Evolutionary conservation across 2,888 invertebrate species (phyloP).

Genomic region (Mellilla xanthometata): DNA sequence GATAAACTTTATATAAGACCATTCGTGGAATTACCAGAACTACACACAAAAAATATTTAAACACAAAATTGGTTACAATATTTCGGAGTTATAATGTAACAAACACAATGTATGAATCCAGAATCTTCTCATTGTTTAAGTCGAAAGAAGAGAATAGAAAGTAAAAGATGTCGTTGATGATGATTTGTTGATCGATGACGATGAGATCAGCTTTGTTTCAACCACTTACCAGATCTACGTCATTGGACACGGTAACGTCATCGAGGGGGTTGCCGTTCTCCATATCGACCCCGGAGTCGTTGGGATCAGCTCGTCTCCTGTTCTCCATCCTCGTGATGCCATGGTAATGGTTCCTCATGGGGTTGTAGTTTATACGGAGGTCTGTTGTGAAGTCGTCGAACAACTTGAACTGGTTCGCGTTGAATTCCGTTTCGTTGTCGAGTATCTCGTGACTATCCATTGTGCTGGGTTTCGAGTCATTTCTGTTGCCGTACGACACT

Average conservation of each 20-base stretch:
- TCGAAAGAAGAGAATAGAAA: no score
- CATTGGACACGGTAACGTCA: slow-evolving; percentile 57
- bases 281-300: slow-evolving; percentile 76
- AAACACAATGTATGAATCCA: no score
- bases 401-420: slow-evolving; percentile 76
- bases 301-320: slow-evolving; percentile 57
- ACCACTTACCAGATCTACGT: slow-evolving; percentile 74
- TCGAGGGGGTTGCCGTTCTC: slow-evolving; percentile 73
- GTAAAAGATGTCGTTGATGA: no score
- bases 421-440: slow-evolving; percentile 75
- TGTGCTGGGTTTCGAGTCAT: slow-evolving; percentile 45
- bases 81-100: no score
- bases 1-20: no score
- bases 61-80: no score
- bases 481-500: slow-evolving; percentile 58
- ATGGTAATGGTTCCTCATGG: slow-evolving; percentile 59
- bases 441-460: slow-evolving; percentile 54
- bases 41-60: no score
- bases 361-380: slow-evolving; percentile 65
- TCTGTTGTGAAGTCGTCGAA: slow-evolving; percentile 77
- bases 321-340: slow-evolving; percentile 44
- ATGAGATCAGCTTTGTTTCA: slow-evolving; percentile 2
- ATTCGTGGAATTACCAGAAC: no score
- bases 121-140: no score
- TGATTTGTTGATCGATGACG: no score